phyloP scores from a whole-genome alignment of 1,140 invertebrate species.

The Doryteuthis pealeii region DNA sequence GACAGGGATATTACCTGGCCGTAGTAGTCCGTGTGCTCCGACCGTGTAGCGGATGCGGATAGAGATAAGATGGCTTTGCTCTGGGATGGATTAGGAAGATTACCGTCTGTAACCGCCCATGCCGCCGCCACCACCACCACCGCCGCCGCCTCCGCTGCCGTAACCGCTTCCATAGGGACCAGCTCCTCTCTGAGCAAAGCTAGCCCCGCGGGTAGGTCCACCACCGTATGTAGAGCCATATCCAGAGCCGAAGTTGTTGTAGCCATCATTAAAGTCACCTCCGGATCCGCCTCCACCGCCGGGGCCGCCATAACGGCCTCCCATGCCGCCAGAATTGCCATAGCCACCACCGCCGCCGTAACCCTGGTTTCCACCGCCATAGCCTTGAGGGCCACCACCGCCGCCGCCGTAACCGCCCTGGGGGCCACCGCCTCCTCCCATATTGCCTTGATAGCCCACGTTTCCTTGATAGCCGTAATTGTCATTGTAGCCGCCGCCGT shows the following conservation, averaged over 20 bases:
- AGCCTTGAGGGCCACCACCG: conserved; percentile 16
- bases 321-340: conserved; percentile 18
- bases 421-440: conserved; percentile 47
- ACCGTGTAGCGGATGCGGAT: not conserved
- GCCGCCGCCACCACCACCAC: not conserved
- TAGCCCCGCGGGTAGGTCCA: not conserved
- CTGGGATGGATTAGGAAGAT: too few relatives aligned
- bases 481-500: conserved; percentile 19
- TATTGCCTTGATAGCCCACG: not conserved
- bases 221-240: not conserved
- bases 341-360: conserved; percentile 19
- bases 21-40: not conserved
- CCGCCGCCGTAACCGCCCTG: conserved; percentile 47
- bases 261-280: conserved; percentile 8
- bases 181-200: not conserved
- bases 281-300: too few relatives aligned
- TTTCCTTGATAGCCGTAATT: conserved; percentile 20
- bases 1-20: conserved; percentile 10
- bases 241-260: conserved; percentile 4
- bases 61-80: not conserved
- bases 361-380: conserved; percentile 10
- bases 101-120: not conserved
- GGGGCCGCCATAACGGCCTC: conserved; percentile 19
- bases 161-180: not conserved
- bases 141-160: not conserved